Conservation (phyloP, 2,113 vertebrate species). For the Machaerirhynchus nigripectus region DNA sequence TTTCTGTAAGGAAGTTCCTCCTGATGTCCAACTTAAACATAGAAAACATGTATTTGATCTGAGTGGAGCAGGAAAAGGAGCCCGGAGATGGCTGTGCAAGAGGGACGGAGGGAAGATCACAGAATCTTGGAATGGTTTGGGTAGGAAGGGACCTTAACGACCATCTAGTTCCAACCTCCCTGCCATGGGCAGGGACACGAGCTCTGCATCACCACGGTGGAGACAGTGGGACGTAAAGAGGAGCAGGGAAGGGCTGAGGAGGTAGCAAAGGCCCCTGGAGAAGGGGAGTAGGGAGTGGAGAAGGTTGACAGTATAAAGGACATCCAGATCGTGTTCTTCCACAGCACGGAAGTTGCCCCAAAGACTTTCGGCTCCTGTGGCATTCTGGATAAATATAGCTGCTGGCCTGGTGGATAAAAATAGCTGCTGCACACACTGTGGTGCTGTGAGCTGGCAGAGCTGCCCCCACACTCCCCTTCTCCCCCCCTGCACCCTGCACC, state of each 20-base stretch:
- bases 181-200: background rate
- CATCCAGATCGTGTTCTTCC: background rate
- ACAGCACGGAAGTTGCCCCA: background rate
- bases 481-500: background rate
- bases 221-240: background rate
- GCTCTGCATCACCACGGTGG: background rate
- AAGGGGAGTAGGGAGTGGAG: background rate
- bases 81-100: background rate
- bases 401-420: background rate
- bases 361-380: background rate
- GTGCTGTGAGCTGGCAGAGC: background rate
- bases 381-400: constrained; percentile 48
- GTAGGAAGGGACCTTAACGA: background rate
- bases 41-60: background rate
- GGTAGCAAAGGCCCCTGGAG: background rate
- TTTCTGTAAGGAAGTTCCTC: background rate
- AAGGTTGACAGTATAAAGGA: background rate
- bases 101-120: accelerated
- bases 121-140: background rate
- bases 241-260: background rate
- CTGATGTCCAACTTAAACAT: background rate
- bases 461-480: background rate
- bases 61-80: background rate
- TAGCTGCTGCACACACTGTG: background rate
- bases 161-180: background rate